Percentiles rank a stretch among this genome's conserved stretches.
These are phyloP conservation scores for Oreochromis grahami DNA, from an alignment of 2,797 vertebrate species.

Conservation along the genomic window DNA sequence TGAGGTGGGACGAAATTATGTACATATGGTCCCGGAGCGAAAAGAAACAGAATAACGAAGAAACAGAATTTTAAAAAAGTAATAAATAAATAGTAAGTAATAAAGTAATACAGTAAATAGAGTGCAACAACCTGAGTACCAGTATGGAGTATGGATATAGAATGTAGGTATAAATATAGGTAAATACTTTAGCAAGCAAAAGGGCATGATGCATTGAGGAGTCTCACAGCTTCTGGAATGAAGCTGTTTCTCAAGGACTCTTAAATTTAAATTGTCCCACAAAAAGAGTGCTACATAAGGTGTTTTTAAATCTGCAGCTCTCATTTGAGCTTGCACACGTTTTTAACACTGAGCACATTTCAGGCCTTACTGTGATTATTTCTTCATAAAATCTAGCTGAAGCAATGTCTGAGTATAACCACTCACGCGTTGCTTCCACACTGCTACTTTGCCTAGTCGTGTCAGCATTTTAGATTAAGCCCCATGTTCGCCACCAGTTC, in stretches of 20 bases:
- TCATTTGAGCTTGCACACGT: neutral
- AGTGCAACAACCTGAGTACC: neutral
- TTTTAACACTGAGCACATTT: neutral
- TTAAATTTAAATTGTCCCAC: neutral
- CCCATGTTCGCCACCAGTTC: conserved; percentile 20
- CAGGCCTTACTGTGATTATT: neutral
- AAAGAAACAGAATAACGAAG: neutral
- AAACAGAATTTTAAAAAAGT: neutral
- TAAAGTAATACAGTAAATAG: neutral
- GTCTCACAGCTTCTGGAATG: neutral
- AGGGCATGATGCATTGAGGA: neutral
- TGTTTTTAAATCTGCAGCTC: neutral
- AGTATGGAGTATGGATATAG: neutral
- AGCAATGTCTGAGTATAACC: neutral
- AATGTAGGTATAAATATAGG: neutral
- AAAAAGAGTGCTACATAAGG: neutral
- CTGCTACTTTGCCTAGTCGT: neutral
- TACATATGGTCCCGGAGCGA: accelerated
- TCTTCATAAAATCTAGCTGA: neutral
- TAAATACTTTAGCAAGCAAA: neutral
- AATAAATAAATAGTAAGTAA: neutral
- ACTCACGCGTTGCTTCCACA: neutral
- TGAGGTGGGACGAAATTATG: too few relatives aligned
- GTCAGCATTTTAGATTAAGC: conserved; percentile 37
- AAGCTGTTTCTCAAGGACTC: neutral